Conservation (phyloP, 1,140 invertebrate genomes). For the Bacillus rossius region DNA sequence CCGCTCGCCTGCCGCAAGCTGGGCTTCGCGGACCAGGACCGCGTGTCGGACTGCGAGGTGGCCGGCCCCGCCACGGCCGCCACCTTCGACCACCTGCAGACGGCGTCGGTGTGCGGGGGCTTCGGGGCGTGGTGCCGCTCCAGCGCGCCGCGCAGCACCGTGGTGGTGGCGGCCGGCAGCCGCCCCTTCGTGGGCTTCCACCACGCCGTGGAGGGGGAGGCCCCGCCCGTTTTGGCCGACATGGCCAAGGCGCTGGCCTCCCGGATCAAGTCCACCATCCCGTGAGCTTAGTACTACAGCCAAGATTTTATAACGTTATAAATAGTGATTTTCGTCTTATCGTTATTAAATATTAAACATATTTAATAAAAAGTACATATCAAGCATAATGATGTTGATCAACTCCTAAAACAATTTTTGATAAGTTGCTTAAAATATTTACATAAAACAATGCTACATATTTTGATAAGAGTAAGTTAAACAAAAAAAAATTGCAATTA, state of each 20-base stretch:
- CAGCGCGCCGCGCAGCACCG: constrained; percentile 66
- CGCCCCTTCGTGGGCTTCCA: constrained; percentile 85
- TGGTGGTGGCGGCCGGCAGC: constrained; percentile 73
- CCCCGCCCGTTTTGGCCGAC: constrained; percentile 67
- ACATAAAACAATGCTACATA: too few species aligned
- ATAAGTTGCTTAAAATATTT: too few species aligned
- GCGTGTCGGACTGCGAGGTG: constrained; percentile 70
- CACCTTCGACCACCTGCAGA: constrained; percentile 81
- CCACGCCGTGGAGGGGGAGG: constrained; percentile 80
- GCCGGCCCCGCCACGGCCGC: constrained; percentile 69
- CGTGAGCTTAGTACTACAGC: constrained; percentile 58
- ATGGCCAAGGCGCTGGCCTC: constrained; percentile 85
- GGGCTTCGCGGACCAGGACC: constrained; percentile 70
- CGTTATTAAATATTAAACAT: too few species aligned
- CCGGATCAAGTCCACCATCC: constrained; percentile 76
- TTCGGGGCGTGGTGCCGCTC: constrained; percentile 63
- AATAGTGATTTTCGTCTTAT: too few species aligned
- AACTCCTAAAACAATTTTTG: too few species aligned
- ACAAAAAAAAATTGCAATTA: too few species aligned
- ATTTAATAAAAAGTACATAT: constrained; percentile 13
- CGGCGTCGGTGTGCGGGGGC: constrained; percentile 72
- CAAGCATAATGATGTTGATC: neutral
- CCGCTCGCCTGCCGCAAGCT: constrained; percentile 75
- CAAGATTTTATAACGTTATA: neutral
- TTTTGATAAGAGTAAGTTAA: too few species aligned